Conservation (phyloP, 2,113 vertebrate species). For the Leucoraja erinaceus region DNA sequence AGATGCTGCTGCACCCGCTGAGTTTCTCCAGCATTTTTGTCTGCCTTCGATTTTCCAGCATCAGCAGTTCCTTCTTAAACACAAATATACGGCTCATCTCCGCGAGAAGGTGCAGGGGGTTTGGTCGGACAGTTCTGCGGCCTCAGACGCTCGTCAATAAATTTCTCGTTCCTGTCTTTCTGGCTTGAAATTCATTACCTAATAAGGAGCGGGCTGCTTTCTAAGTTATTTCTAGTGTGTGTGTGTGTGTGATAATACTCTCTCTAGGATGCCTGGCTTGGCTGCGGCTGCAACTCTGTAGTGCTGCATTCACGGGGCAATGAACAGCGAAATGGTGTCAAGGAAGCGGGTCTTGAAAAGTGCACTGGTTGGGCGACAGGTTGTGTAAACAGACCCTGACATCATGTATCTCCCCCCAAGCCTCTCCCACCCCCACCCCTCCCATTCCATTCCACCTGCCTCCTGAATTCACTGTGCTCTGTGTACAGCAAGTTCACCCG, state of each 20-base stretch:
- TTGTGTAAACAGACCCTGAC: slow-evolving; percentile 42
- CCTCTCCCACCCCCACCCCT: neutral
- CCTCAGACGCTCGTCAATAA: slow-evolving; percentile 75
- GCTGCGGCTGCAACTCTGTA: slow-evolving; percentile 9
- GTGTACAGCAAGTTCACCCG: neutral
- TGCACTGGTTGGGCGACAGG: slow-evolving; percentile 10
- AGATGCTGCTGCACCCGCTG: too few species aligned
- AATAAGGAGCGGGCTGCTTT: slow-evolving; percentile 87
- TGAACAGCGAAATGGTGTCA: slow-evolving; percentile 23
- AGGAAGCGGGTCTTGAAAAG: slow-evolving; percentile 17
- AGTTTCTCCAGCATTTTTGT: too few species aligned
- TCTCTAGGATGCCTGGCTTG: slow-evolving; percentile 52
- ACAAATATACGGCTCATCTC: neutral
- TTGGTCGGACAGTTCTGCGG: slow-evolving; percentile 46
- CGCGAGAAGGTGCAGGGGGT: neutral
- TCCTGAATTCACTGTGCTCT: slow-evolving; percentile 22
- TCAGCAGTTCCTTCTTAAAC: too few species aligned
- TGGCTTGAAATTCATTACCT: slow-evolving; percentile 76
- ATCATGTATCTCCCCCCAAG: slow-evolving; percentile 43
- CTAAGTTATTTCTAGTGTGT: slow-evolving; percentile 89
- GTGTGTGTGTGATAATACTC: slow-evolving; percentile 90
- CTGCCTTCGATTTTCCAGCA: too few species aligned
- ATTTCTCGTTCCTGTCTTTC: slow-evolving; percentile 70
- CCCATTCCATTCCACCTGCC: slow-evolving; percentile 39
- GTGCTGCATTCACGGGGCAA: slow-evolving; percentile 27